These are phyloP conservation scores for Mixornis gularis DNA, from an alignment of 2,113 vertebrate genomes.

Conservation along the genomic window DNA sequence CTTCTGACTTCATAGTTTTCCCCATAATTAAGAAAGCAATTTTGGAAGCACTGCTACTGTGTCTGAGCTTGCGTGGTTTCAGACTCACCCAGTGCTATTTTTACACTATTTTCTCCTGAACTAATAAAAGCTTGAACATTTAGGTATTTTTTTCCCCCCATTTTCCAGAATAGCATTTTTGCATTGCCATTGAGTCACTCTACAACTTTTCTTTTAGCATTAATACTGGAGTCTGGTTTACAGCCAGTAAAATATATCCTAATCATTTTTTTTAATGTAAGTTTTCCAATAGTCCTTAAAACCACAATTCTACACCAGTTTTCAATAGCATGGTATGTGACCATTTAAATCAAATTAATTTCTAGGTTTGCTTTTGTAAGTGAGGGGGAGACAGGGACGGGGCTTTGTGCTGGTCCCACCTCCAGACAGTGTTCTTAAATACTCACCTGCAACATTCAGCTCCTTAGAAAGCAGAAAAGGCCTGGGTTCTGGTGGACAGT, in stretches of 20 bases:
- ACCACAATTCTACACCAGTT: not conserved
- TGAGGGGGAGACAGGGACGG: not conserved
- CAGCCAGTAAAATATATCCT: not conserved
- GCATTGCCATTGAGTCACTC: not conserved
- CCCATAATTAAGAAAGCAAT: not conserved
- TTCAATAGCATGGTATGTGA: not conserved
- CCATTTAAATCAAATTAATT: not conserved
- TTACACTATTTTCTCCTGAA: not conserved
- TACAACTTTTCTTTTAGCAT: not conserved
- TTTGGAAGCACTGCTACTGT: not conserved
- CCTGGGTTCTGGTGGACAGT: not conserved
- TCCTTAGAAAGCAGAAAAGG: not conserved
- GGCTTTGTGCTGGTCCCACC: not conserved
- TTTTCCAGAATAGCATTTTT: not conserved
- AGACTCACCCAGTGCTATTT: not conserved
- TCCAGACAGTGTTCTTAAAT: not conserved
- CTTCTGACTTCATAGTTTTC: not conserved
- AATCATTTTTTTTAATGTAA: accelerated
- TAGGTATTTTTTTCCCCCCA: not conserved
- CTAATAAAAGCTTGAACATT: not conserved
- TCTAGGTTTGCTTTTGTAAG: not conserved
- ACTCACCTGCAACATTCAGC: not conserved
- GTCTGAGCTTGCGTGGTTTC: not conserved
- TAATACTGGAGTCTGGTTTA: not conserved
- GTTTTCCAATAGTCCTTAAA: not conserved